phyloP scores from a whole-genome alignment of 1,140 invertebrate genomes.

The Drosophila paulistorum region DNA sequence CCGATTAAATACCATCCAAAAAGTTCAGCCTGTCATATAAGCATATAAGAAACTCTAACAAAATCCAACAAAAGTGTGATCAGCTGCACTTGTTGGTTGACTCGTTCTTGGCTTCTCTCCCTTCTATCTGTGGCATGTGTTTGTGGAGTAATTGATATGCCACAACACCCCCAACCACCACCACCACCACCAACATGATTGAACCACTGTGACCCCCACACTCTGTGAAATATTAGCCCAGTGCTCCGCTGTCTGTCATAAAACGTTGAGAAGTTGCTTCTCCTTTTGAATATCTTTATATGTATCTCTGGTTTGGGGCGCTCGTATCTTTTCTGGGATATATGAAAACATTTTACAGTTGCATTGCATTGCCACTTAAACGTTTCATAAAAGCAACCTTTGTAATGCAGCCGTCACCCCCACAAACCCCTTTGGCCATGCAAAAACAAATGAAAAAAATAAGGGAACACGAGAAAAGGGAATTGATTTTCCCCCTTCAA shows the following conservation, averaged over 20 bases:
- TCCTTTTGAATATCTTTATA: slow-evolving; percentile 21
- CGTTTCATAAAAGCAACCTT: slow-evolving; percentile 81
- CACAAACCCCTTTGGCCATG: slow-evolving; percentile 47
- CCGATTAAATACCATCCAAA: not conserved
- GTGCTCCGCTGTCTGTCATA: slow-evolving; percentile 67
- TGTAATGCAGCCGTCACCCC: slow-evolving; percentile 47
- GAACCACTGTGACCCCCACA: slow-evolving; percentile 43
- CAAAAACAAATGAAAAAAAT: slow-evolving; percentile 39
- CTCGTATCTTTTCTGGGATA: slow-evolving; percentile 49
- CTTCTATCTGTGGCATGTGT: slow-evolving; percentile 61
- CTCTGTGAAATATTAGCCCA: slow-evolving; percentile 76
- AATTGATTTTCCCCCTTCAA: slow-evolving; percentile 50
- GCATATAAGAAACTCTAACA: slow-evolving; percentile 32
- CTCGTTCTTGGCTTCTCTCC: not conserved
- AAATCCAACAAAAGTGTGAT: slow-evolving; percentile 61
- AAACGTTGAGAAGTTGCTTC: slow-evolving; percentile 45
- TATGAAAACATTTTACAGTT: slow-evolving; percentile 77
- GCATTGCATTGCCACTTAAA: slow-evolving; percentile 73
- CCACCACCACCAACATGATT: slow-evolving; percentile 18
- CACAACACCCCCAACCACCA: slow-evolving; percentile 51
- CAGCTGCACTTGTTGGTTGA: slow-evolving; percentile 70
- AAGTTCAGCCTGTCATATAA: slow-evolving; percentile 66
- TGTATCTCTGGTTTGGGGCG: slow-evolving; percentile 32
- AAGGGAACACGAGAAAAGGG: slow-evolving; percentile 29
- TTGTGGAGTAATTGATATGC: slow-evolving; percentile 79